These are phyloP conservation scores for Ptilorrhoa leucosticta DNA, from an alignment of 2,113 vertebrate species.

Conservation along the genomic window DNA sequence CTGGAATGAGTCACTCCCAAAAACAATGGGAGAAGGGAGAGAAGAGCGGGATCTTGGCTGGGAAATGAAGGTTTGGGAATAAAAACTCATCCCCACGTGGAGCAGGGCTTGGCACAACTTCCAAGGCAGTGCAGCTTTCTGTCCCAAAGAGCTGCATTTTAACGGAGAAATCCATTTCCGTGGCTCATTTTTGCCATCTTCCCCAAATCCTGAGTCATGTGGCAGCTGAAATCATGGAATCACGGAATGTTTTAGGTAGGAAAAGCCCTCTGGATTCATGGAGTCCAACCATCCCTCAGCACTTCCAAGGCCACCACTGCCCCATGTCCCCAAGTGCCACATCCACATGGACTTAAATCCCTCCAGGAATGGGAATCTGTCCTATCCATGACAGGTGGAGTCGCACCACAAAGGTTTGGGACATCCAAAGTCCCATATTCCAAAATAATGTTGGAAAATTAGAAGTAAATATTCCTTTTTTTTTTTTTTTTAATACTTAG, in stretches of 20 bases:
- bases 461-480: background rate
- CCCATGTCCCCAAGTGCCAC: background rate
- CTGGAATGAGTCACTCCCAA: background rate
- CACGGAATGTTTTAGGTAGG: background rate
- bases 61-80: background rate
- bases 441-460: background rate
- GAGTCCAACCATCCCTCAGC: background rate
- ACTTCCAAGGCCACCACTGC: background rate
- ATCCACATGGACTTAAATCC: background rate
- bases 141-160: background rate
- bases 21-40: background rate
- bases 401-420: background rate
- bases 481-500: background rate
- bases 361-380: background rate
- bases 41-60: background rate
- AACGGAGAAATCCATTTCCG: background rate
- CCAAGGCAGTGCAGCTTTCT: background rate
- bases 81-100: accelerated
- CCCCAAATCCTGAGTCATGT: accelerated
- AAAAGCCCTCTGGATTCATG: background rate
- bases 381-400: no score
- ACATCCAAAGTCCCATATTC: background rate
- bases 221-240: background rate
- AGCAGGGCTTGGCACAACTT: background rate
- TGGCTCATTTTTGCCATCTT: background rate